phyloP scores from a whole-genome alignment of 2,888 invertebrate species.

The Merodon equestris region DNA sequence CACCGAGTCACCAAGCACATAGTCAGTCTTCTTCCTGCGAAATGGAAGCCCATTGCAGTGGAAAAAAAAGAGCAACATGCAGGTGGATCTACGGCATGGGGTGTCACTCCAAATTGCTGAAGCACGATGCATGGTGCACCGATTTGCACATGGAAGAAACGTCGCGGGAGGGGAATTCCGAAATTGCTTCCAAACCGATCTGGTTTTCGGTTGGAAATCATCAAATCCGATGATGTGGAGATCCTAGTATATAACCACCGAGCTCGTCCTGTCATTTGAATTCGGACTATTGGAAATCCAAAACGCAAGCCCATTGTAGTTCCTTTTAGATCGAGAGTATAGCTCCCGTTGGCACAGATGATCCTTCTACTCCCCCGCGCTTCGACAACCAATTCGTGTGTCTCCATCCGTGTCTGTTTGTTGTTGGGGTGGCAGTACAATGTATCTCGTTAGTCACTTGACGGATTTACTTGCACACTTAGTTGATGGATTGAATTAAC shows the following conservation, averaged over 20 bases:
- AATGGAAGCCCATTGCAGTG: conserved; percentile 53
- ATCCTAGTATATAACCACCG: conserved; percentile 48
- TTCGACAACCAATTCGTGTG: conserved; percentile 14
- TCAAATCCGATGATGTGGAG: conserved; percentile 63
- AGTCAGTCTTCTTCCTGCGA: conserved; percentile 48
- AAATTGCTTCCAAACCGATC: conserved; percentile 63
- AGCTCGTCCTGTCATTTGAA: conserved; percentile 36
- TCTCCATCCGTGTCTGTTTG: not conserved
- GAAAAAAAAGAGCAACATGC: conserved; percentile 29
- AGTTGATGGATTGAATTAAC: conserved; percentile 42
- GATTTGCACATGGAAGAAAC: too few relatives aligned
- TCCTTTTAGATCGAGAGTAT: not conserved
- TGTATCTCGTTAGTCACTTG: conserved; percentile 25
- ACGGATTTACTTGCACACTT: conserved; percentile 10
- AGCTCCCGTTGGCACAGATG: conserved; percentile 55
- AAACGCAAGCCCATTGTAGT: conserved; percentile 53
- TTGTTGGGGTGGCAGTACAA: conserved; percentile 23
- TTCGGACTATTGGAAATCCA: conserved; percentile 13
- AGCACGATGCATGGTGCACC: not conserved
- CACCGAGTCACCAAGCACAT: conserved; percentile 46
- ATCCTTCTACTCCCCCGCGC: conserved; percentile 10
- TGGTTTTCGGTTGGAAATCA: conserved; percentile 61
- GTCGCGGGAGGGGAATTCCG: conserved; percentile 28
- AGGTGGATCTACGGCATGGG: conserved; percentile 65
- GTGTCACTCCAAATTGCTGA: conserved; percentile 64